Evolutionary conservation across 2,113 vertebrate species (phyloP).

Genomic region (Elaphurus davidianus): DNA sequence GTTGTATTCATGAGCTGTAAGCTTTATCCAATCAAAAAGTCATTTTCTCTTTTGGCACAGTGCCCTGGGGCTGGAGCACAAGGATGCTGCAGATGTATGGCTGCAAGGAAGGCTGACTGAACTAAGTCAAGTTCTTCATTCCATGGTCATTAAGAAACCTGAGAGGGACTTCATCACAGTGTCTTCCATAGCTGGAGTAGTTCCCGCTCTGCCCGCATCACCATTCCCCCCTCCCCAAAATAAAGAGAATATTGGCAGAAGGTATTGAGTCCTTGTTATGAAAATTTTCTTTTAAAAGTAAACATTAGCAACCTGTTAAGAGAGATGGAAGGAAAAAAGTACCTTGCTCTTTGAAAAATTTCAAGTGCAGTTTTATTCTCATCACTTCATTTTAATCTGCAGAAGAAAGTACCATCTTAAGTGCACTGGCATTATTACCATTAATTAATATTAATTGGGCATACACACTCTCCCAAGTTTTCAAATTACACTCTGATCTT

Average conservation of each 20-base stretch:
- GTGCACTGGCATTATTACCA: background rate
- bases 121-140: background rate
- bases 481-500: background rate
- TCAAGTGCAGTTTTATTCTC: background rate
- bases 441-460: conserved; percentile 6
- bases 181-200: background rate
- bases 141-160: background rate
- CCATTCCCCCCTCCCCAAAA: rapidly evolving
- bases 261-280: background rate
- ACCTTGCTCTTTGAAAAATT: background rate
- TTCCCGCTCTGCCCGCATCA: rapidly evolving
- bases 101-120: too few relatives aligned
- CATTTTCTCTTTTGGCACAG: background rate
- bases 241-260: background rate
- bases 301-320: background rate
- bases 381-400: background rate
- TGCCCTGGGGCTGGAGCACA: background rate
- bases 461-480: background rate
- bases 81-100: background rate
- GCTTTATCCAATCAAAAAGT: conserved; percentile 14
- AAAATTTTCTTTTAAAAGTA: background rate
- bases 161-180: background rate
- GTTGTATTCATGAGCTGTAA: background rate
- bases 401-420: background rate
- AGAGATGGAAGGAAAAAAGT: background rate